Percentiles rank a stretch among this genome's conserved stretches.
These are phyloP conservation scores for Neotoma lepida DNA, from an alignment of 2,113 vertebrate genomes.

Conservation along the genomic window DNA sequence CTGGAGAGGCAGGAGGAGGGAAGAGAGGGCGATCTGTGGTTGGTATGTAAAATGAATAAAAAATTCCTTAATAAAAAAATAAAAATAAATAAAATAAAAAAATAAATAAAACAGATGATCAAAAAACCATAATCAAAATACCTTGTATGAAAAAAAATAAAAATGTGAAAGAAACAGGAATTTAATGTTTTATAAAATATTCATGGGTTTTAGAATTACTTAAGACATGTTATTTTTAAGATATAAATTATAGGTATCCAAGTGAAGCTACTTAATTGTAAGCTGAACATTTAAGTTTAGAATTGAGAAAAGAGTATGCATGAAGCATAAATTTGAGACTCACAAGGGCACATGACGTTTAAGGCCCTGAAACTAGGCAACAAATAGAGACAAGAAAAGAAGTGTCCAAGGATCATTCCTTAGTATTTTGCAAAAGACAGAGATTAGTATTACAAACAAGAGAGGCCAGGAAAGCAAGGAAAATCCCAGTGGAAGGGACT, in stretches of 20 bases:
- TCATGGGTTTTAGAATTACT: background rate
- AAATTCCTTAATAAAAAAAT: too few relatives aligned
- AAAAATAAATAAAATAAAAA: too few relatives aligned
- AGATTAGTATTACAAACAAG: background rate
- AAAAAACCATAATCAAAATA: background rate
- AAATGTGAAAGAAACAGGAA: background rate
- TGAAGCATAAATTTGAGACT: background rate
- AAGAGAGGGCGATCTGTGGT: too few relatives aligned
- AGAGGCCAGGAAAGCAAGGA: background rate
- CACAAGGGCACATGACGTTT: background rate
- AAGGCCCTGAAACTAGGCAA: background rate
- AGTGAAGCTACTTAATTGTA: too few relatives aligned
- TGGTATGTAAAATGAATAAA: too few relatives aligned
- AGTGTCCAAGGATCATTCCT: background rate
- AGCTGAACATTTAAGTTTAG: background rate
- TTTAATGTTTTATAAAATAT: background rate
- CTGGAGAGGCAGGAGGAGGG: too few relatives aligned
- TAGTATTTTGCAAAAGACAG: background rate
- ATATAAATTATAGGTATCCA: background rate
- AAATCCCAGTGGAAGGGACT: background rate
- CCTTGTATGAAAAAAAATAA: background rate
- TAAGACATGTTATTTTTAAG: background rate
- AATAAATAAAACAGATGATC: too few relatives aligned
- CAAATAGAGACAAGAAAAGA: background rate
- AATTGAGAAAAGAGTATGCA: background rate